These are phyloP conservation scores for Drosophila suboccidentalis DNA, from an alignment of 2,888 invertebrate genomes.

Conservation along the genomic window DNA sequence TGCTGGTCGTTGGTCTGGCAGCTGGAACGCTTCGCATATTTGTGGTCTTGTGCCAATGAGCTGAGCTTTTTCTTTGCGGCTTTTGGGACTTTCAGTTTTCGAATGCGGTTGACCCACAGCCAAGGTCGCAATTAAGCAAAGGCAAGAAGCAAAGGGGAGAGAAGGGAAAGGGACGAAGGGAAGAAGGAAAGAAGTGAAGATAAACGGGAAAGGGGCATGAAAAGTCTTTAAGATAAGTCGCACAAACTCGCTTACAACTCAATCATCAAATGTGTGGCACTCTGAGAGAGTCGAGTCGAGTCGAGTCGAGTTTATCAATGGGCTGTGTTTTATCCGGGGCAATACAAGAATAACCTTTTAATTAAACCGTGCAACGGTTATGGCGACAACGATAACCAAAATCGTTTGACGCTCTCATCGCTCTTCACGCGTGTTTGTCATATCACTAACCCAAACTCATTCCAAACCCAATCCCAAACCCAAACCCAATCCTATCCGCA, in stretches of 20 bases:
- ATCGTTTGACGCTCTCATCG: constrained; percentile 71
- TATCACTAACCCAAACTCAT: constrained; percentile 39
- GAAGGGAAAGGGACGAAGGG: not conserved
- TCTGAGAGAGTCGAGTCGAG: not conserved
- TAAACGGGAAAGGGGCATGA: constrained; percentile 8
- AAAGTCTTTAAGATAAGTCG: constrained; percentile 80
- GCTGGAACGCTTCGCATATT: constrained; percentile 46
- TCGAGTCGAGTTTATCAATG: not conserved
- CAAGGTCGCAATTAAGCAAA: constrained; percentile 63
- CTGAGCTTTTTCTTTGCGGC: constrained; percentile 49
- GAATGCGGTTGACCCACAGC: constrained; percentile 53
- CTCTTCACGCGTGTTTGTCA: constrained; percentile 72
- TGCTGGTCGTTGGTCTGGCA: constrained; percentile 53
- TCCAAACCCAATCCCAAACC: not conserved
- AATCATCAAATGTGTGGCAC: constrained; percentile 19
- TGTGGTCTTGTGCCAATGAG: constrained; percentile 52
- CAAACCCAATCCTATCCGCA: constrained; percentile 31
- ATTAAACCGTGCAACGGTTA: constrained; percentile 77
- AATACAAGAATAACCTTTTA: constrained; percentile 84
- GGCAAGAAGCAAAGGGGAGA: constrained; percentile 34
- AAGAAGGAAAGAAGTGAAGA: constrained; percentile 4
- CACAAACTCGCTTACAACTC: constrained; percentile 8
- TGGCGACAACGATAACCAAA: constrained; percentile 63
- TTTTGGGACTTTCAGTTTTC: constrained; percentile 71
- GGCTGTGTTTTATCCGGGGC: constrained; percentile 48